Evolutionary conservation across 2,888 invertebrate species (phyloP), one percentile per base, ranked within the genome.

Genomic region (Noctuana brunneofusca): DNA sequence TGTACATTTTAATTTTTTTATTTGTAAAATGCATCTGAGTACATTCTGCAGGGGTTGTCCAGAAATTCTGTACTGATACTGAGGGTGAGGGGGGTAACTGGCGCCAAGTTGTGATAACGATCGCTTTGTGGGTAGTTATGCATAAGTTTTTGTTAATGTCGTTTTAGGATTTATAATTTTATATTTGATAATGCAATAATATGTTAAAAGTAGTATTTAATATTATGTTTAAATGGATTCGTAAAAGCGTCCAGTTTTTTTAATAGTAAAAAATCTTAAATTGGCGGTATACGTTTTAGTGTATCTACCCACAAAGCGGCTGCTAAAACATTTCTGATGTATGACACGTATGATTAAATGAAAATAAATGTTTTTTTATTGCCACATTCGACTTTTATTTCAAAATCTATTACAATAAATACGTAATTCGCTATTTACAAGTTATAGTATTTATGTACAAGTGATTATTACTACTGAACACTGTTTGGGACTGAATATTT

Each of bases 281-380:
- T 20, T 20, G 9, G 32, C 32, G 14, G 22, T 52, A 52, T 30
- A 52, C 50, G 30, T 32, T 4, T n/a, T 20, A 12, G 4, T 16
- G 3, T 18, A 16, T 0, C 9, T 56, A n/a, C 12, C 46, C 50
- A 41, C 66, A 71, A 64, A 70, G 65, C 65, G 68, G 60, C 68
- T 63, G 18, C 12, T 16, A 41, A 16, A 38, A 53, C 43, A 57
- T 57, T 65, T 64, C 65, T 65, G 66, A 67, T 67, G 79, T 59
- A 27, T 75, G 73, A 71, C 67, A 72, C 67, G 69, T 68, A 65
- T 62, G 66, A 60, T 65, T 68, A 66, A 71, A 74, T 75, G 74
- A 77, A 79, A 86, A 85, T 86, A 87, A 87, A 89, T 79, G 86
- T 86, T 89, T 89, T n/a, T 88, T 84, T 87, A 89, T 89, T 88